phyloP scores from a whole-genome alignment of 2,888 invertebrate species.

The Rapana venosa region DNA sequence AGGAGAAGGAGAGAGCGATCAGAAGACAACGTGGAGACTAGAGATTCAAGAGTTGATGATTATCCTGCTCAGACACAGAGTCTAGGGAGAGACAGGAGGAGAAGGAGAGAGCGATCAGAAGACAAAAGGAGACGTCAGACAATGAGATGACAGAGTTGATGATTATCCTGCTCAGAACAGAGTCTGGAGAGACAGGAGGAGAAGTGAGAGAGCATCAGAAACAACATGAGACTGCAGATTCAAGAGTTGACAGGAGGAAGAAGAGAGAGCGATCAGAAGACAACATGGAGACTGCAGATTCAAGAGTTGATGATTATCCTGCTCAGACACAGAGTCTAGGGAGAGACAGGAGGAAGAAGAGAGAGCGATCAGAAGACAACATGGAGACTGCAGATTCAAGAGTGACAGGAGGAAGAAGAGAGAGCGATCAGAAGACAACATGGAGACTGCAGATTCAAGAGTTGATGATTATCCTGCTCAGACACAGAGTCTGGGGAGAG shows the following conservation, averaged over 20 bases:
- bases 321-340: neutral
- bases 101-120: neutral
- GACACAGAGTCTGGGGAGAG: neutral
- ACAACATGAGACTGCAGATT: neutral
- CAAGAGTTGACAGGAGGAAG: no score
- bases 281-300: no score
- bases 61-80: neutral
- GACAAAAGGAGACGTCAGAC: neutral
- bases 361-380: neutral
- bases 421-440: neutral
- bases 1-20: neutral
- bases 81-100: neutral
- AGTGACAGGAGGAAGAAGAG: neutral
- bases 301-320: no score
- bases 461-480: neutral
- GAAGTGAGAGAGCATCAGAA: neutral
- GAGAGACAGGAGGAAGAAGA: neutral
- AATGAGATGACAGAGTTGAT: neutral
- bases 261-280: no score
- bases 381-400: neutral
- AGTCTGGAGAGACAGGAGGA: no score
- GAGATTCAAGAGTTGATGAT: neutral
- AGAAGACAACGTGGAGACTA: neutral
- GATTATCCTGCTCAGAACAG: no score
- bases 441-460: neutral